Evolutionary conservation across 2,113 vertebrate genomes (phyloP).

Genomic region (Bubo blakistoni): DNA sequence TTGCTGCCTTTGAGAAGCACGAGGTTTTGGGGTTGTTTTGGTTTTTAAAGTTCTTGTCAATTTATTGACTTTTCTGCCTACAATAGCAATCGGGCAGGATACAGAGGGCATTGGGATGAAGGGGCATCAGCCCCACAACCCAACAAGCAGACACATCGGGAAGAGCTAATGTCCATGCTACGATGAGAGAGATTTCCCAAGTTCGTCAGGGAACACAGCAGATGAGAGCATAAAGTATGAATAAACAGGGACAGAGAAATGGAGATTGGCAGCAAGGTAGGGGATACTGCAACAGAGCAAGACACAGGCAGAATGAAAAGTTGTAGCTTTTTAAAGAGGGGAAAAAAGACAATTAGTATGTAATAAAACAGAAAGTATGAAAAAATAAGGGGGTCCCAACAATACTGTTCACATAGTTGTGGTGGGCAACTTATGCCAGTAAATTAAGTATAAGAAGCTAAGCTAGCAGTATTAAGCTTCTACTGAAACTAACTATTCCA

Average conservation of each 20-base stretch:
- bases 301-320: background rate
- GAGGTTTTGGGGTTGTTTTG: background rate
- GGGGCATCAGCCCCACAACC: background rate
- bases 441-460: background rate
- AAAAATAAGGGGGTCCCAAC: background rate
- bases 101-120: background rate
- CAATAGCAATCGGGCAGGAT: background rate
- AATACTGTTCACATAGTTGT: background rate
- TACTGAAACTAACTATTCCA: background rate
- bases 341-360: background rate
- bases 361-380: background rate
- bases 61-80: background rate
- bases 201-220: background rate
- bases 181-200: background rate
- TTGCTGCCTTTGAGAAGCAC: background rate
- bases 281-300: background rate
- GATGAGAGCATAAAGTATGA: background rate
- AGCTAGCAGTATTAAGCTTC: background rate
- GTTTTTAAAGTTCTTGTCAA: background rate
- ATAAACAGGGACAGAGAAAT: background rate
- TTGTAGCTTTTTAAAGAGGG: background rate
- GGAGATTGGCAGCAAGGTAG: background rate
- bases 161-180: background rate
- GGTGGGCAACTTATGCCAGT: background rate
- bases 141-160: background rate